A percentile compares a stretch with the other conserved stretches of the same genome.
Conservation (phyloP, 2,113 vertebrate genomes). For the Gallinago jamesoni region DNA sequence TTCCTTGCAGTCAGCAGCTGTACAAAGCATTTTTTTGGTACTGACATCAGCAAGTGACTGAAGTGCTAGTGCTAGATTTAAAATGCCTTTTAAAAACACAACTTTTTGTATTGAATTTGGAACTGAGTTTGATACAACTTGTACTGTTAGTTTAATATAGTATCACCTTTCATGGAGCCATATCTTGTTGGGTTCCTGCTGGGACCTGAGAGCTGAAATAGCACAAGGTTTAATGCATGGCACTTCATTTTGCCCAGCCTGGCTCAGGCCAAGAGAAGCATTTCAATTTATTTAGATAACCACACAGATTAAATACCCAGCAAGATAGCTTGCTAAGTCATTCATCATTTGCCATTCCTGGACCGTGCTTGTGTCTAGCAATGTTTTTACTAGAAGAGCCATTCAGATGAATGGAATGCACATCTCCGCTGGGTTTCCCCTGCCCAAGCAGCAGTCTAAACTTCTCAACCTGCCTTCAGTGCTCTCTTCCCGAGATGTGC, state of each 20-base stretch:
- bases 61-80: constrained; percentile 14
- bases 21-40: constrained; percentile 25
- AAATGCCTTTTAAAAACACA: not conserved
- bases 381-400: constrained; percentile 50
- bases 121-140: constrained; percentile 44
- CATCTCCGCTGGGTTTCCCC: not conserved
- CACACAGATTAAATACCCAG: constrained; percentile 61
- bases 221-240: constrained; percentile 40
- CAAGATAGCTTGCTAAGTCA: constrained; percentile 58
- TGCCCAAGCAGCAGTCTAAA: not conserved
- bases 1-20: constrained; percentile 46
- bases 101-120: constrained; percentile 49
- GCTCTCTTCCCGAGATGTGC: not conserved
- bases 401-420: constrained; percentile 59
- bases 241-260: constrained; percentile 47
- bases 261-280: constrained; percentile 59
- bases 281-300: constrained; percentile 64
- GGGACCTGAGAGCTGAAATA: constrained; percentile 41
- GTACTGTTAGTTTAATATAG: constrained; percentile 59
- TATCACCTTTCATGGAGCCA: constrained; percentile 17
- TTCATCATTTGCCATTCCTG: constrained; percentile 68
- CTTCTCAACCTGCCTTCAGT: not conserved
- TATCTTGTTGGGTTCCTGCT: constrained; percentile 52
- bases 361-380: constrained; percentile 23
- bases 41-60: constrained; percentile 43